Base-by-base conservation (phyloP, 1,140 invertebrate species). In the Drosophila ohnishii region DNA sequence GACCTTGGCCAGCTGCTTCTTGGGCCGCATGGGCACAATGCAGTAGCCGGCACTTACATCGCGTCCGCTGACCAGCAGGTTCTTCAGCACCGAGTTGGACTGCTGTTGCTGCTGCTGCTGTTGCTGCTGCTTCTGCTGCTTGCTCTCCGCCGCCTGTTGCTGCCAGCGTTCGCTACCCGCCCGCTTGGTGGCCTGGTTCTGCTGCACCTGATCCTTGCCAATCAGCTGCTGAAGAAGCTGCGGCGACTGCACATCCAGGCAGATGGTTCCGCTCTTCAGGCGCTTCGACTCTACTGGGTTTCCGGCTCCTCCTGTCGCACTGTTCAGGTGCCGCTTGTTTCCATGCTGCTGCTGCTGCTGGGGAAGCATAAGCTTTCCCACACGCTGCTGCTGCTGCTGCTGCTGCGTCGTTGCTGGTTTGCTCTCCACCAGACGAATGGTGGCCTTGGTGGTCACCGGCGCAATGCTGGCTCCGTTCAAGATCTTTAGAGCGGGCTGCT, bases 41-140 rank as follows among this genome's bases (percentile, higher is more conserved):
- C 96, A 97, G 92, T 98, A 98, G 75, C 97, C 97, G 75, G 96
- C 96, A 93, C 95, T 96, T 92, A 97, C 95, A 92, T 98, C 97
- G 93, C 96, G 96, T 87, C 97, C 97, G 93, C 96, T 97, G 91
- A 97, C 96, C 92, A 98, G 93, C 63, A 98, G 94, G 93, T 98
- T 98, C 95, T 97, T 97, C 71, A 98, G 94, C 81, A 98, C 97
- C 64, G 92, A 90, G 72, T 92, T 79, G 59, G 81, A 90, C 56
- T 86, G 85, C 62, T 78, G 75, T 9, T 78, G 70, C 32, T 86
- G 84, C 42, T 78, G 83, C 19, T 85, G 79, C n/a, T 83, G 80
- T 16, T 79, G 60, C n/a, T 73, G 74, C 13, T 80, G 85, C 47
- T 69, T 66, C 37, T 78, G 77, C 51, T 79, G 85, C 30, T 76